A percentile compares a stretch with the other conserved stretches of the same genome.
Evolutionary conservation across 2,888 invertebrate genomes (phyloP).

Genomic region (Latrodectus hesperus): DNA sequence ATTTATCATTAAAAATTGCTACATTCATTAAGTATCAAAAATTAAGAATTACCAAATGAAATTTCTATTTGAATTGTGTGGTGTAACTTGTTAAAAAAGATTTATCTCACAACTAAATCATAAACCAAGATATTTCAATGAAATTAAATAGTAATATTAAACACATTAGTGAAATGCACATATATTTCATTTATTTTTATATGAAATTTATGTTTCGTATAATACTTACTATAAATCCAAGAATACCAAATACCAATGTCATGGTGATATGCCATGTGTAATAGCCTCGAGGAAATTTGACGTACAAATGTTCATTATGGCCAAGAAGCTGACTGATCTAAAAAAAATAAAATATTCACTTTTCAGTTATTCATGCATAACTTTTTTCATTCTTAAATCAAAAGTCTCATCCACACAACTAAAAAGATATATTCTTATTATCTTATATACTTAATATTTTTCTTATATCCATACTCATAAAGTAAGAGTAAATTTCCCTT

Average conservation of each 20-base stretch:
- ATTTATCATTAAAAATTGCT: no score
- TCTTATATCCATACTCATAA: no score
- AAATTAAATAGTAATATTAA: not conserved
- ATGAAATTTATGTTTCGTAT: no score
- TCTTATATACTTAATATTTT: no score
- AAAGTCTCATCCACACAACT: no score
- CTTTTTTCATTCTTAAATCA: no score
- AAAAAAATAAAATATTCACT: not conserved
- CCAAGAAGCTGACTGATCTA: conserved; percentile 78
- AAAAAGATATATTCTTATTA: no score
- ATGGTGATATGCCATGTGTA: conserved; percentile 74
- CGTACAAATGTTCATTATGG: conserved; percentile 78
- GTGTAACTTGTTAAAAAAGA: not conserved
- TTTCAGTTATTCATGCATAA: no score
- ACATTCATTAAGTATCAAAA: no score
- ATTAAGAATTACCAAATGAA: not conserved
- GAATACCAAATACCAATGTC: conserved; percentile 44
- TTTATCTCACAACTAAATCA: not conserved
- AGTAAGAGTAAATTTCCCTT: no score
- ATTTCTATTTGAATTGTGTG: not conserved
- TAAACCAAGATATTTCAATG: not conserved
- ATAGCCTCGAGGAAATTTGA: conserved; percentile 76
- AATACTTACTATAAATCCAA: conserved; percentile 54
- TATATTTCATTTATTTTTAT: not conserved
- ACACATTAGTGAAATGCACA: not conserved